phyloP scores from a whole-genome alignment of 2,113 vertebrate species.

The Canis aureus region DNA sequence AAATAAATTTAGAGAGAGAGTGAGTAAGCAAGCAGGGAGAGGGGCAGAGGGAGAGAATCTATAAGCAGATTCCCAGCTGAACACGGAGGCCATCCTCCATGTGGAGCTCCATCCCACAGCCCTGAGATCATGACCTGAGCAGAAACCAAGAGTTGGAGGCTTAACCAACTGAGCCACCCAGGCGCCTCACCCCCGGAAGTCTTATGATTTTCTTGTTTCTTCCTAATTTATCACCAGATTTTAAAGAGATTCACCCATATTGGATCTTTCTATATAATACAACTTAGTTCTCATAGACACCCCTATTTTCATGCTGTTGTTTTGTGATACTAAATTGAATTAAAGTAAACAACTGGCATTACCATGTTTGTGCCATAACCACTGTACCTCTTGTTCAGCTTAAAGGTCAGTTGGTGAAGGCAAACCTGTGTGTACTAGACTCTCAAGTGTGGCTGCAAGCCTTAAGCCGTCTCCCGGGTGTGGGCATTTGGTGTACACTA shows the following conservation, averaged over 20 bases:
- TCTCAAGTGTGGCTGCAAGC: background rate
- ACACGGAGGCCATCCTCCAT: rapidly evolving
- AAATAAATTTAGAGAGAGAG: background rate
- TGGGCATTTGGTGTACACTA: background rate
- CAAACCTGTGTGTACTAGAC: background rate
- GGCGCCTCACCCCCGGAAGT: background rate
- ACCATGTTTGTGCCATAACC: background rate
- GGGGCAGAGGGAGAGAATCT: background rate
- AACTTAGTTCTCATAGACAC: background rate
- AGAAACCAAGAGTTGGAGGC: background rate
- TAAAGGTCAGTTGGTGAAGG: background rate
- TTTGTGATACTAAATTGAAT: conserved; percentile 25
- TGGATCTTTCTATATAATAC: background rate
- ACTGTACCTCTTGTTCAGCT: background rate
- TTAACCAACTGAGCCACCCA: background rate
- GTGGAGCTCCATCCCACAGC: background rate
- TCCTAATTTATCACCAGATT: background rate
- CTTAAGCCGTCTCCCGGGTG: too few species aligned
- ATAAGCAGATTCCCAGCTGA: background rate
- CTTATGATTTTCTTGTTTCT: background rate
- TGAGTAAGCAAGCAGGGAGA: background rate
- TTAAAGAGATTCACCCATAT: conserved; percentile 1
- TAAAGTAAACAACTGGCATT: background rate
- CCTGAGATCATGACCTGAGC: background rate
- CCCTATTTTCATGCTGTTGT: background rate